Conservation (phyloP, 2,888 invertebrate species). For the Lycia hirtaria region DNA sequence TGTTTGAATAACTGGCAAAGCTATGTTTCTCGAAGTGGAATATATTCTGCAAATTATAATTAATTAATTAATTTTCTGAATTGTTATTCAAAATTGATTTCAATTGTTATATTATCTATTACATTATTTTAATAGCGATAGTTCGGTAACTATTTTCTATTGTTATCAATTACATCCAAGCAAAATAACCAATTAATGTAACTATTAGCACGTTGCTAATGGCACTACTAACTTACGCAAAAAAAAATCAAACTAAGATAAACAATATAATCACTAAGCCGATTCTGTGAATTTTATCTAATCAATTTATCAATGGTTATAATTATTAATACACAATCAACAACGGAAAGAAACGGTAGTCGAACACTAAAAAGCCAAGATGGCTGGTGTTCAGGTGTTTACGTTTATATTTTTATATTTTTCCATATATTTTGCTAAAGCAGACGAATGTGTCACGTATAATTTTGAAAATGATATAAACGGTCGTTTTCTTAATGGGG, state of each 20-base stretch:
- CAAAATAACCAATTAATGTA: no score
- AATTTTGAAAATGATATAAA: slow-evolving; percentile 37
- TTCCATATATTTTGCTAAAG: slow-evolving; percentile 11
- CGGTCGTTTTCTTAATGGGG: slow-evolving; percentile 10
- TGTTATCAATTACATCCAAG: no score
- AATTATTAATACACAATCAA: slow-evolving; percentile 26
- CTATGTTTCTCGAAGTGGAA: no score
- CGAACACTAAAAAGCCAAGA: slow-evolving; percentile 23
- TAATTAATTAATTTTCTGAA: no score
- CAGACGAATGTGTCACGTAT: slow-evolving; percentile 44
- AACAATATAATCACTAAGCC: slow-evolving; percentile 9
- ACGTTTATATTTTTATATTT: slow-evolving; percentile 15
- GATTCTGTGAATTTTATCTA: slow-evolving; percentile 28
- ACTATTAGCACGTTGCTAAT: no score
- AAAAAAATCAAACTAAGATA: slow-evolving; percentile 2
- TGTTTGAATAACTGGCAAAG: no score
- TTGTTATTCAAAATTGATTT: no score
- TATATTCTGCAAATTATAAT: no score
- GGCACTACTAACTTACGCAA: no score
- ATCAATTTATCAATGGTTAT: slow-evolving; percentile 27
- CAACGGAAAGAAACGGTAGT: slow-evolving; percentile 20
- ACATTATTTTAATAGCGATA: no score
- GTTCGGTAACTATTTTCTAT: no score
- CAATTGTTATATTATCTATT: no score
- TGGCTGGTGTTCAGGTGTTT: slow-evolving; percentile 17